A percentile compares a stretch with the other conserved stretches of the same genome.
Evolutionary conservation across 2,113 vertebrate species (phyloP).

Genomic region (Sisor rabdophorus): DNA sequence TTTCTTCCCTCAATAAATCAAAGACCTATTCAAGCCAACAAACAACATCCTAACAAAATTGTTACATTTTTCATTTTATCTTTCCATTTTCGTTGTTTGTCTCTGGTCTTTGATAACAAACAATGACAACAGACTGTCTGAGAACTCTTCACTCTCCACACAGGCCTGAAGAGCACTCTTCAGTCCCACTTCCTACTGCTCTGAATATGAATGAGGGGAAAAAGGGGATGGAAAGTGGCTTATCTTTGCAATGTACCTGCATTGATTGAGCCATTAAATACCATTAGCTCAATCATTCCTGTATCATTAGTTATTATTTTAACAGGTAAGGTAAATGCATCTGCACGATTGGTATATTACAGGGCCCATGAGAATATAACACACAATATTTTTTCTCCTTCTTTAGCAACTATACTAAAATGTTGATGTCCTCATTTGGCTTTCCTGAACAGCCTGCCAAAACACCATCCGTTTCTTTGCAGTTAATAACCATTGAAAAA

Average conservation of each 20-base stretch:
- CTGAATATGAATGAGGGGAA: constrained; percentile 39
- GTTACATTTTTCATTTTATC: not conserved
- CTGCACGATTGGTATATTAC: not conserved
- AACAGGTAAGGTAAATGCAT: constrained; percentile 25
- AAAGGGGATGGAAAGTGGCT: constrained; percentile 7
- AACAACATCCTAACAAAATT: not conserved
- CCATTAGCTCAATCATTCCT: constrained; percentile 17
- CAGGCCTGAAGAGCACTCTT: constrained; percentile 20
- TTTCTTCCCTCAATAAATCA: no score
- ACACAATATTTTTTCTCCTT: not conserved
- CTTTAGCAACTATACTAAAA: not conserved
- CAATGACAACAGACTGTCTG: not conserved
- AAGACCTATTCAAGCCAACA: not conserved
- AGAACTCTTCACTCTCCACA: not conserved
- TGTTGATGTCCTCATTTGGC: constrained; percentile 13
- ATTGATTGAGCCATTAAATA: constrained; percentile 31
- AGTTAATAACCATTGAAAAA: constrained; percentile 27
- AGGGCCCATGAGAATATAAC: not conserved
- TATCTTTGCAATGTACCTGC: constrained; percentile 20
- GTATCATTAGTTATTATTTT: constrained; percentile 16
- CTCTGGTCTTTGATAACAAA: not conserved
- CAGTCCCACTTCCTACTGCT: not conserved
- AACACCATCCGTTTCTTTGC: constrained; percentile 22
- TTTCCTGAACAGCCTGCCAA: constrained; percentile 8
- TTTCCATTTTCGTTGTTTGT: not conserved